phyloP scores from a whole-genome alignment of 1,140 invertebrate genomes.

The Pissodes strobi region DNA sequence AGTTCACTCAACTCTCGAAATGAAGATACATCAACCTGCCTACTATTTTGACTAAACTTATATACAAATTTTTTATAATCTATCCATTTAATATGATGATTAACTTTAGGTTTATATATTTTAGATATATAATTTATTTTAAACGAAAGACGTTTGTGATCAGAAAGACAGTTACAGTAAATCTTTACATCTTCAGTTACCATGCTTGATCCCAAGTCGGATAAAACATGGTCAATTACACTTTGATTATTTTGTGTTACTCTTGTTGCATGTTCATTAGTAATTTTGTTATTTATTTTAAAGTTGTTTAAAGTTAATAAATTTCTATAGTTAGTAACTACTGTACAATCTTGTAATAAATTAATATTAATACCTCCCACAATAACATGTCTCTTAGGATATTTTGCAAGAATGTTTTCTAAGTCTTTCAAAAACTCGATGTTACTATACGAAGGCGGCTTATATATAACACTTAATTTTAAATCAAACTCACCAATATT shows the following conservation, averaged over 20 bases:
- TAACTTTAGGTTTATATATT: background rate
- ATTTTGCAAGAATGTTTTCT: slow-evolving; percentile 5
- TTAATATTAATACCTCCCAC: background rate
- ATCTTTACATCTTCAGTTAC: background rate
- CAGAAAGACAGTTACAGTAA: background rate
- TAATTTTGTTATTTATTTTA: background rate
- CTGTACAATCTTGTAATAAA: background rate
- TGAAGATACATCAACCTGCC: background rate
- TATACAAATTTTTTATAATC: background rate
- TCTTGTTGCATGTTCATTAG: background rate
- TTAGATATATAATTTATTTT: background rate
- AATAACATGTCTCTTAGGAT: background rate
- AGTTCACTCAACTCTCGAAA: background rate
- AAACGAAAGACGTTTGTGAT: background rate
- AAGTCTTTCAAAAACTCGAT: background rate
- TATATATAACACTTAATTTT: slow-evolving; percentile 10
- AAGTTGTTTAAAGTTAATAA: background rate
- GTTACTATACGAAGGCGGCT: slow-evolving; percentile 8
- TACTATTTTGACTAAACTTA: background rate
- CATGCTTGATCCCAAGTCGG: background rate
- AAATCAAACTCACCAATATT: background rate
- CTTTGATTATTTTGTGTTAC: background rate
- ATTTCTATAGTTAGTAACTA: background rate
- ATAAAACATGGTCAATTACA: background rate
- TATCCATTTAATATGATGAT: background rate